phyloP scores from a whole-genome alignment of 1,140 invertebrate species.

The Cephus cinctus region DNA sequence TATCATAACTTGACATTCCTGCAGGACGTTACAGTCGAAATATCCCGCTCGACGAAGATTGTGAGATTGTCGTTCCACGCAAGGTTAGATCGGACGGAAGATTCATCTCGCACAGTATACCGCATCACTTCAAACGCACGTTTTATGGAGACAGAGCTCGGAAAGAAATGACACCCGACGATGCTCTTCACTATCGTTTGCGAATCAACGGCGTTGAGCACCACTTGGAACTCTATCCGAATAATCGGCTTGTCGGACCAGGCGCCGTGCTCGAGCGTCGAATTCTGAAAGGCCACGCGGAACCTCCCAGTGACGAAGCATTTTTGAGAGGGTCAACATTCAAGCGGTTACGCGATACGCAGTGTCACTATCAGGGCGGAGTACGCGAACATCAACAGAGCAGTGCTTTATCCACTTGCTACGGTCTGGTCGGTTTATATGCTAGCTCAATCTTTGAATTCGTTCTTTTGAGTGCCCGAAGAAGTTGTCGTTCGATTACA shows the following conservation, averaged over 20 bases:
- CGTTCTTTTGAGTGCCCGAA: too few species aligned
- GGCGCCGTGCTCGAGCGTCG: slow-evolving; percentile 30
- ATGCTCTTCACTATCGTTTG: slow-evolving; percentile 47
- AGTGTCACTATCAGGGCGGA: slow-evolving; percentile 53
- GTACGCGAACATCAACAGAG: slow-evolving; percentile 39
- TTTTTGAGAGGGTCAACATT: slow-evolving; percentile 29
- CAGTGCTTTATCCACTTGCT: slow-evolving; percentile 57
- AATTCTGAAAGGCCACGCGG: slow-evolving; percentile 30
- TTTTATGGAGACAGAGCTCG: slow-evolving; percentile 18
- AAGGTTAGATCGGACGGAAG: slow-evolving; percentile 42
- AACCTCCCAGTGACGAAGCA: slow-evolving; percentile 17
- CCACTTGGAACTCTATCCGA: slow-evolving; percentile 47
- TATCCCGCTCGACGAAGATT: slow-evolving; percentile 21
- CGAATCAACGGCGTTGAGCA: slow-evolving; percentile 38
- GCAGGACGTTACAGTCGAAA: slow-evolving; percentile 24
- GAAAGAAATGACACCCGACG: slow-evolving; percentile 15
- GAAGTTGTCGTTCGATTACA: slow-evolving; percentile 27
- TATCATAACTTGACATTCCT: slow-evolving; percentile 1
- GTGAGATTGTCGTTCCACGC: slow-evolving; percentile 41
- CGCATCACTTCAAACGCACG: slow-evolving; percentile 32
- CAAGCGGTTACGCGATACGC: slow-evolving; percentile 22
- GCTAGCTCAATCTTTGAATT: too few species aligned
- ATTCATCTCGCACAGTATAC: slow-evolving; percentile 43
- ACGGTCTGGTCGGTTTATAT: slow-evolving; percentile 57
- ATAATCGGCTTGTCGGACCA: slow-evolving; percentile 43